Base-by-base conservation (phyloP, 2,888 invertebrate genomes). In the Pantelozetes paolii region DNA sequence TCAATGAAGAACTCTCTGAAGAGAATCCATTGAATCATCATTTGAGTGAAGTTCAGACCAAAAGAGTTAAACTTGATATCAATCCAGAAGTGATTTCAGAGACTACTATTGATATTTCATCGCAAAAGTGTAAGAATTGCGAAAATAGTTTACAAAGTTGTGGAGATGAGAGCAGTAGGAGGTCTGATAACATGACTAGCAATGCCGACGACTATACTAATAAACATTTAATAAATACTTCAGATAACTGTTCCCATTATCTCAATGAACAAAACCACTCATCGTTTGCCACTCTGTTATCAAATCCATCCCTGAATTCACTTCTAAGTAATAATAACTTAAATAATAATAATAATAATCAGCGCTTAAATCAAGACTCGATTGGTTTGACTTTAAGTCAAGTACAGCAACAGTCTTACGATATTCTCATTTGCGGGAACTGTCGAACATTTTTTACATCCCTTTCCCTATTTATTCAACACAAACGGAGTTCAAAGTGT, bases 361-460 rank as follows among this genome's bases (percentile, higher is more conserved):
- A 67, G 36, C 40, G 67, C 13, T 42, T 40, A 1, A 67, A 8
- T 67, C 40, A 36, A 67, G 67, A 67, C 2, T 36, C n/a, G 6
- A 2, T 67, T 32, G 36, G 36, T 2, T 42, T 67, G 42, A 36
- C 42, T 42, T 20, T 67, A 67, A 42, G 23, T 67, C 67, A 36
- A 67, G 23, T 67, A 67, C 62, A 57, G 23, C 57, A 62, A 62
- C 67, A 67, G 42, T 13, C 67, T 23, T 67, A 42, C 23, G 67
- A 67, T 67, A 67, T 67, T 42, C 40, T 67, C 11, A 67, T 67
- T 42, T 67, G 67, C n/a, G 67, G 67, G 13, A 67, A 67, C 23
- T 67, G 67, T 67, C 67, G 67, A 23, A 67, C 67, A 42, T 36
- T 67, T 40, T 67, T 67, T 26, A 67, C 67, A 42, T 67, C 67